Evolutionary conservation across 53 echinoderm and acorn worm species (phyloP).

Genomic region (Stichopus horrens): DNA sequence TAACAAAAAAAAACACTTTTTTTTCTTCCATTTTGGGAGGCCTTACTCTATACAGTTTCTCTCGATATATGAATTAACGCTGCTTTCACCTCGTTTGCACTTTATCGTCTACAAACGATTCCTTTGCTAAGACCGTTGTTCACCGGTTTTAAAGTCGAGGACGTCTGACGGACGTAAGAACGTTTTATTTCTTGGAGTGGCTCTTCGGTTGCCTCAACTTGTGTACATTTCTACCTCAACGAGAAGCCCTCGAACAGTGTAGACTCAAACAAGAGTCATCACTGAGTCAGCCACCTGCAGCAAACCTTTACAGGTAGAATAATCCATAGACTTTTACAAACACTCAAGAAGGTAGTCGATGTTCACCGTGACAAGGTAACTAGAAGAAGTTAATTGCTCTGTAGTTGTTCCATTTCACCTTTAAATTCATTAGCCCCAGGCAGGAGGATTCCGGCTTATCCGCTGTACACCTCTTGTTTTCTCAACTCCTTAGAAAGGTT

Average conservation of each 20-base stretch:
- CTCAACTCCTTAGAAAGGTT: not conserved
- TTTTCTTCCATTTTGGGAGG: too few species aligned
- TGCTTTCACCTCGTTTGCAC: too few species aligned
- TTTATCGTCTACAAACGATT: too few species aligned
- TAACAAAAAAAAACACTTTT: too few species aligned
- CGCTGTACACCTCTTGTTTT: conserved; percentile 20
- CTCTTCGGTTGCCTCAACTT: not conserved
- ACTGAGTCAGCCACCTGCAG: conserved; percentile 8
- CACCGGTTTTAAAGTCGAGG: too few species aligned
- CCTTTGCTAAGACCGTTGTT: too few species aligned
- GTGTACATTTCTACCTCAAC: not conserved
- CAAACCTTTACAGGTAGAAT: conserved; percentile 4
- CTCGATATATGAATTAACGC: too few species aligned
- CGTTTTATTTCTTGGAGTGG: not conserved
- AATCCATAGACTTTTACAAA: not conserved
- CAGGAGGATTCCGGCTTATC: not conserved
- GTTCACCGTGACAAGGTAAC: not conserved
- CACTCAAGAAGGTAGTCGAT: not conserved
- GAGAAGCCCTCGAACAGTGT: not conserved
- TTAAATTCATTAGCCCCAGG: conserved; percentile 32
- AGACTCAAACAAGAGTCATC: conserved; percentile 9
- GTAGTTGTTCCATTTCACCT: not conserved
- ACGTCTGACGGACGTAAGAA: too few species aligned
- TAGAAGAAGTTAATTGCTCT: conserved; percentile 36
- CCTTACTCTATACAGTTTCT: too few species aligned